Evolutionary conservation across 2,797 vertebrate species (phyloP).

Genomic region (Pseudochaenichthys georgianus): DNA sequence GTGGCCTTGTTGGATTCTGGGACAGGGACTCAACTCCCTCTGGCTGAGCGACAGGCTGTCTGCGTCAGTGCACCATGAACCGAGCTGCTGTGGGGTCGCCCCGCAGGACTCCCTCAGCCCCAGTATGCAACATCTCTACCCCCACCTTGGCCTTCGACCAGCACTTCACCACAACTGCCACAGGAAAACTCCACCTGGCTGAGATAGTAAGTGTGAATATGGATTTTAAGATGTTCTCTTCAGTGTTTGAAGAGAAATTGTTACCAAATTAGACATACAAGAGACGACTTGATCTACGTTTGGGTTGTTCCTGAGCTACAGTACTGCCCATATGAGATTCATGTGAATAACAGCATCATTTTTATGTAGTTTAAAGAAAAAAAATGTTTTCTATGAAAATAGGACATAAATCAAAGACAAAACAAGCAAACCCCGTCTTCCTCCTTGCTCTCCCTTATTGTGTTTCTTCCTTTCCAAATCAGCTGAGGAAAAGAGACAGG

Average conservation of each 20-base stretch:
- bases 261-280: too few relatives aligned
- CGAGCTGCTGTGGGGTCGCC: constrained; percentile 46
- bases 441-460: constrained; percentile 69
- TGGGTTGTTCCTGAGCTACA: neutral
- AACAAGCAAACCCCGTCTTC: constrained; percentile 63
- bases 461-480: constrained; percentile 78
- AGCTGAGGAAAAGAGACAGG: constrained; percentile 62
- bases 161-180: constrained; percentile 69
- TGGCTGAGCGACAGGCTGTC: constrained; percentile 19
- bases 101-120: constrained; percentile 46
- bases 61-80: constrained; percentile 74
- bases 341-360: too few relatives aligned
- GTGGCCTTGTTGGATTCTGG: constrained; percentile 61
- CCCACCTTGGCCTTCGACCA: constrained; percentile 80
- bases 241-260: neutral
- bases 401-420: constrained; percentile 70
- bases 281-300: neutral
- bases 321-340: rapidly evolving
- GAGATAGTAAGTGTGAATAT: constrained; percentile 80
- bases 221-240: neutral
- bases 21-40: constrained; percentile 73
- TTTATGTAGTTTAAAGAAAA: neutral
- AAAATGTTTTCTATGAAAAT: constrained; percentile 38
- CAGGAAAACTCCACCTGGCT: constrained; percentile 73
- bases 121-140: constrained; percentile 65